Evolutionary conservation across 2,113 vertebrate species (phyloP), one percentile per base, ranked within the genome.

Genomic region (Chionomys nivalis): DNA sequence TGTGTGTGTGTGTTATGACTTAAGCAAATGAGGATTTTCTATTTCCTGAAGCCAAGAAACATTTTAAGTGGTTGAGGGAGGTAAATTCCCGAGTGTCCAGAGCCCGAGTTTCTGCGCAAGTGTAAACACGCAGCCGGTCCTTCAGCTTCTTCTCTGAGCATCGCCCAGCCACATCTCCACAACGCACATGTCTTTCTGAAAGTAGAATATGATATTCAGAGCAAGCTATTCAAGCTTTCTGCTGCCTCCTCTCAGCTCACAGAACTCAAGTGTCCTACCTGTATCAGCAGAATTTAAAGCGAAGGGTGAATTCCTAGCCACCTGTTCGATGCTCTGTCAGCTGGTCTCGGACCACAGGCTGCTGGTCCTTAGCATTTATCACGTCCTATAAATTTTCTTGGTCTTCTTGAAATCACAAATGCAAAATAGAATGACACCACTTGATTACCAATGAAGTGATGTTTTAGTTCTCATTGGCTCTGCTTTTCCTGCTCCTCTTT

Each of bases 11-110:
- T 72, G 17, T 72, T 42, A 78, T 65, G 63, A 49, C 83, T 83
- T 70, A 44, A 81, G 14, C 33, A 87, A 89, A 42, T 81, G 28
- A 83, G 78, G 65, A n/a, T 94, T 87, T 90, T 87, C 58, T 90
- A 82, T 91, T 96, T 68, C 87, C 93, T 87, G 70, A 87, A 90
- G 78, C 76, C 63, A 85, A 93, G 72, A 68, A 87, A 44, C 10
- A 24, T 89, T 90, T 70, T 52, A 73, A 94, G n/a, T 65, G 61
- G 90, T 75, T 89, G 72, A 79, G 49, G 58, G 55, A 89, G 47
- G 55, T 73, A 94, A 49, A 10, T 75, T 61, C 63, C 89, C 73
- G 55, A 83, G n/a, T 3, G 4, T 21, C 21, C 86, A 65, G 58
- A 36, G 26, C 36, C 82, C 0, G 2, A n/a, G 39, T 42, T 91